A percentile compares a stretch with the other conserved stretches of the same genome.
phyloP scores from a whole-genome alignment of 2,113 vertebrate species.

The Sciurus niger region DNA sequence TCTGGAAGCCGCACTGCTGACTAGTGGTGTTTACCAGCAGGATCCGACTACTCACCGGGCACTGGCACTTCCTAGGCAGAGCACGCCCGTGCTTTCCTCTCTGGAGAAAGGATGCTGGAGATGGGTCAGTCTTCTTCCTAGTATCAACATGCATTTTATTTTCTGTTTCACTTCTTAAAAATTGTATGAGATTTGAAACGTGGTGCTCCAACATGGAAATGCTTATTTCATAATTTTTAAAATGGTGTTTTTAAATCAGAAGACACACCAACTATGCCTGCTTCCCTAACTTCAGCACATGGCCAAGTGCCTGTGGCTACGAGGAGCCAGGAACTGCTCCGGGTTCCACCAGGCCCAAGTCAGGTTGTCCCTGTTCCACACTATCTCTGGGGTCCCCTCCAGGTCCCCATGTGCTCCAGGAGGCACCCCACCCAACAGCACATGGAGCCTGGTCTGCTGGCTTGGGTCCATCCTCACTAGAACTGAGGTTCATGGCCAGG shows the following conservation, averaged over 20 bases:
- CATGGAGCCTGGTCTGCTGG: background rate
- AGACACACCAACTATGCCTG: background rate
- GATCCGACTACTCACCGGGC: background rate
- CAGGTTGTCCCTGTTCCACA: background rate
- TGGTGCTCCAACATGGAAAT: no score
- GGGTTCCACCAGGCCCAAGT: no score
- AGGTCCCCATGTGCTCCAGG: background rate
- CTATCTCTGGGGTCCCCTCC: background rate
- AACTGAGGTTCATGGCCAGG: background rate
- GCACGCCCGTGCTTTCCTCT: accelerated
- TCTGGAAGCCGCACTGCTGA: no score
- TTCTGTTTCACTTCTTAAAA: background rate
- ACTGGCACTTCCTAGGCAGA: background rate
- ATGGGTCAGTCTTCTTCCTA: background rate
- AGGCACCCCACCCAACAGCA: background rate
- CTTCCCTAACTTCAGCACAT: background rate
- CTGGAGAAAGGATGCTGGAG: background rate
- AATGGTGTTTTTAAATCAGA: background rate
- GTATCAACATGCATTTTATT: background rate
- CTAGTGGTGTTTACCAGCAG: no score
- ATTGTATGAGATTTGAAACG: background rate
- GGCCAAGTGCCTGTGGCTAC: background rate
- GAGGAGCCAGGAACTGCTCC: no score
- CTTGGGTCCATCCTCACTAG: background rate
- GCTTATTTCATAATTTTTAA: background rate